Conservation (phyloP, 2,888 invertebrate species). For the Philereme vetulata region DNA sequence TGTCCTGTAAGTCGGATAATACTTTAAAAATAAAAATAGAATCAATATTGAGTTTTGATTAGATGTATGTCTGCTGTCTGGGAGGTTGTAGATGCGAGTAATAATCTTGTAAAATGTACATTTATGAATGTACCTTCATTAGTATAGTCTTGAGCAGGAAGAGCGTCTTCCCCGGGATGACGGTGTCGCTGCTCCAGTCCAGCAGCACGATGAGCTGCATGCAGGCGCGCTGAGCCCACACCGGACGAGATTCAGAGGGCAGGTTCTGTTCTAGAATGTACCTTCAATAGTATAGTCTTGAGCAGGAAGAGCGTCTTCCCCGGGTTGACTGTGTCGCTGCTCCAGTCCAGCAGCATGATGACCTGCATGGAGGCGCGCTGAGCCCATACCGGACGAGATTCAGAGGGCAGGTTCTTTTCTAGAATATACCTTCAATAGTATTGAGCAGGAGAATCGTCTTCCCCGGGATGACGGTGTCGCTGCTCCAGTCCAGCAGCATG, state of each 20-base stretch:
- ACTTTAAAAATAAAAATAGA: no score
- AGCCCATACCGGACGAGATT: slow-evolving; percentile 85
- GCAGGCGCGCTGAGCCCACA: slow-evolving; percentile 86
- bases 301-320: slow-evolving; percentile 81
- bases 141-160: slow-evolving; percentile 83
- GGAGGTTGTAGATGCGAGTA: no score
- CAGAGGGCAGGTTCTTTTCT: slow-evolving; percentile 82
- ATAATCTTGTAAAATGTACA: no score
- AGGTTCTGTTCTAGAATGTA: slow-evolving; percentile 80
- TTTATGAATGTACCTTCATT: slow-evolving; percentile 63
- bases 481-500: slow-evolving; percentile 90
- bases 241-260: slow-evolving; percentile 77
- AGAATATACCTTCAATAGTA: slow-evolving; percentile 75
- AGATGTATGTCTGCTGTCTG: no score
- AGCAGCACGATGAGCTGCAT: slow-evolving; percentile 89
- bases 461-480: slow-evolving; percentile 79
- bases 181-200: slow-evolving; percentile 87
- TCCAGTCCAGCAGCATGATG: slow-evolving; percentile 91
- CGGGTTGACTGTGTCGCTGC: slow-evolving; percentile 80
- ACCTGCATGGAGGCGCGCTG: slow-evolving; percentile 86
- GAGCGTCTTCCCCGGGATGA: slow-evolving; percentile 78
- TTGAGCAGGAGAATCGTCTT: slow-evolving; percentile 82
- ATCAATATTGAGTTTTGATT: no score
- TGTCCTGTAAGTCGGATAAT: no score
- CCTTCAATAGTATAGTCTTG: slow-evolving; percentile 83